Percentiles rank a stretch among this genome's conserved stretches.
Conservation (phyloP, 2,113 vertebrate genomes). For the Alligator sinensis region DNA sequence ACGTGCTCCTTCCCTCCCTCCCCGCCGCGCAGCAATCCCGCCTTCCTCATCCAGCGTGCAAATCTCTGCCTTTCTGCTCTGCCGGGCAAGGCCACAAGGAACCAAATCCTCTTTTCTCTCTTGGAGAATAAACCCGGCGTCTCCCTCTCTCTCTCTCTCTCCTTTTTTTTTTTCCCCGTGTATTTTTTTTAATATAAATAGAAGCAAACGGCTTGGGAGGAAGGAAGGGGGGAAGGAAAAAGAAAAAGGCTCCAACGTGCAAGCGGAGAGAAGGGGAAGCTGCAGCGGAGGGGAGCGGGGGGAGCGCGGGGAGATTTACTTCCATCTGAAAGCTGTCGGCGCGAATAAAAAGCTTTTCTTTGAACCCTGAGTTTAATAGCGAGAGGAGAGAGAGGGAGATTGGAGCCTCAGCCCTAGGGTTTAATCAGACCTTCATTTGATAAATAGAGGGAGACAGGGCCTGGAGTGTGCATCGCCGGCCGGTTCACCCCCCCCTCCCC, state of each 20-base stretch:
- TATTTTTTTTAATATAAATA: neutral
- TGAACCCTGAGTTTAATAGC: slow-evolving; percentile 72
- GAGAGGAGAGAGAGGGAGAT: slow-evolving; percentile 59
- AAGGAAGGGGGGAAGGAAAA: neutral
- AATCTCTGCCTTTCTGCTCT: neutral
- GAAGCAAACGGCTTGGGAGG: neutral
- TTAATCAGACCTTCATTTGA: slow-evolving; percentile 67
- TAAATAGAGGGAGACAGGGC: slow-evolving; percentile 74
- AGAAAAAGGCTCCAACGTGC: slow-evolving; percentile 11
- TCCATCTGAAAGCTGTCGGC: slow-evolving; percentile 83
- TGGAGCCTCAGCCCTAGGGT: slow-evolving; percentile 68
- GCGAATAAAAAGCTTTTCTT: slow-evolving; percentile 78
- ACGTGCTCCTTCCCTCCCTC: neutral
- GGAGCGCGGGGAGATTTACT: slow-evolving; percentile 72
- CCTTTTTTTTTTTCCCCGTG: neutral
- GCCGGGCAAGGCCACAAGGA: neutral
- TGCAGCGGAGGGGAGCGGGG: neutral
- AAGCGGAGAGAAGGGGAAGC: slow-evolving; percentile 15
- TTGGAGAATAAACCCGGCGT: neutral
- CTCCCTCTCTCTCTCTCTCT: neutral
- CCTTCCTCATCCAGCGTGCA: neutral
- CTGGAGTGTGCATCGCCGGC: neutral
- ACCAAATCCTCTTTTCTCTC: slow-evolving; percentile 43
- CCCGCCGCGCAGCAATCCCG: neutral
- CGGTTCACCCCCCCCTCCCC: neutral